Evolutionary conservation across 2,113 vertebrate species (phyloP), one percentile per base, ranked within the genome.

Genomic region (Puntigrus tetrazona): DNA sequence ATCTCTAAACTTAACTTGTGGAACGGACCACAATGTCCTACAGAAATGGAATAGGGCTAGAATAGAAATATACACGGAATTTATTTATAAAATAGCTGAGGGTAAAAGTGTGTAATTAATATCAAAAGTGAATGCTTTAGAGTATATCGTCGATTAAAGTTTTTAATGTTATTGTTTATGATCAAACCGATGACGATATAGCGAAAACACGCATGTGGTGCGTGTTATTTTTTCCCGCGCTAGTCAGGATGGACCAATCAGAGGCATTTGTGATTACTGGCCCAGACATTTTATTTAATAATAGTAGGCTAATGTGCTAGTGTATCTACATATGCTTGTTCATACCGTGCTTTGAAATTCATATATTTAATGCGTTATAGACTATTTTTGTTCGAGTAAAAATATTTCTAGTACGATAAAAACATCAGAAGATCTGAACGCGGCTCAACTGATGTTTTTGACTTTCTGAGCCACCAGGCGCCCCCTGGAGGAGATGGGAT

Each of bases 381-480:
- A 14, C 45, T 50, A 50, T 76, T n/a, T 25, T 22, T n/a, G n/a
- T n/a, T 55, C 11, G 50, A 5, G 18, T 5, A 36, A 7, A 41
- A 41, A 61, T 78, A 22, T 72, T 4, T 61, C 0, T 22, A 59
- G 11, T 41, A 18, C 8, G 16, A 59, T 1, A n/a, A 57, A 78
- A 57, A 55, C 29, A 11, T 52, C 1, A 8, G 1, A 13, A 22
- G 5, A 77, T 57, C 16, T 38, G 18, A 77, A 77, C 38, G 50
- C 20, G 29, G 14, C 47, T 77, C 4, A 57, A 25, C 22, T 31
- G 47, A 77, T 18, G 50, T 55, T 67, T 7, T 79, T 18, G 25
- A 67, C 43, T 38, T 36, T 20, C 36, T 20, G 78, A 70, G 79
- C 61, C 79, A 81, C 29, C 29, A 3, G 18, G 79, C 79, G 79